Base-by-base conservation (phyloP, 2,797 vertebrate genomes). In the Hypotaenidia okinawae region DNA sequence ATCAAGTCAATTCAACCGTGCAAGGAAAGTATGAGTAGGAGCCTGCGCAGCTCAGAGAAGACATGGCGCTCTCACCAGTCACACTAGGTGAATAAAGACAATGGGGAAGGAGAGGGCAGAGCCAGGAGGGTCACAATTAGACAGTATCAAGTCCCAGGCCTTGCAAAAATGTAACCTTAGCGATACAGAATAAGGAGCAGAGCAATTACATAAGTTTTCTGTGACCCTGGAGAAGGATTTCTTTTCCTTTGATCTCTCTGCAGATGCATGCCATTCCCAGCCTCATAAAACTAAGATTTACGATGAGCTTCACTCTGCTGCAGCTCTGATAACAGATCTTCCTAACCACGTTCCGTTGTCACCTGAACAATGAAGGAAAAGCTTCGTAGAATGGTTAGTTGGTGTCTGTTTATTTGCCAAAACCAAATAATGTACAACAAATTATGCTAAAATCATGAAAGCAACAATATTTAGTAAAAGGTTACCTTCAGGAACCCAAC, bases 211-310 rank as follows among this genome's bases (percentile, higher is more conserved):
- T 12, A 67, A 59, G 62, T 90, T 94, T 94, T 96, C 89, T 66
- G 49, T 91, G 93, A 94, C 91, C 93, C 76, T 32, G 68, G 45
- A 76, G 85, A 88, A 89, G 72, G 83, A 59, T 92, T 78, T 73
- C 39, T 74, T 93, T 84, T 18, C 62, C 72, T 95, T 96, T 95
- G 89, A 93, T 96, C 93, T 95, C 90, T 30, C 58, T 78, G 72
- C 68, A 66, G 83, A 95, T 63, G 39, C 19, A 16, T 89, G 82
- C 84, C 85, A 41, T 91, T 89, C 74, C 87, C 24, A 7, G 84
- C 77, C 93, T 82, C 85, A 79, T 85, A 76, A 92, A 92, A 2
- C 82, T 54, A 1, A 52, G 77, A 89, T 96, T 94, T 93, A 83
- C 0, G 6, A 52, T 16, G 70, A 89, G 70, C 68, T 86, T 94